Evolutionary conservation across 2,888 invertebrate genomes (phyloP).

Genomic region (Hypena proboscidalis): DNA sequence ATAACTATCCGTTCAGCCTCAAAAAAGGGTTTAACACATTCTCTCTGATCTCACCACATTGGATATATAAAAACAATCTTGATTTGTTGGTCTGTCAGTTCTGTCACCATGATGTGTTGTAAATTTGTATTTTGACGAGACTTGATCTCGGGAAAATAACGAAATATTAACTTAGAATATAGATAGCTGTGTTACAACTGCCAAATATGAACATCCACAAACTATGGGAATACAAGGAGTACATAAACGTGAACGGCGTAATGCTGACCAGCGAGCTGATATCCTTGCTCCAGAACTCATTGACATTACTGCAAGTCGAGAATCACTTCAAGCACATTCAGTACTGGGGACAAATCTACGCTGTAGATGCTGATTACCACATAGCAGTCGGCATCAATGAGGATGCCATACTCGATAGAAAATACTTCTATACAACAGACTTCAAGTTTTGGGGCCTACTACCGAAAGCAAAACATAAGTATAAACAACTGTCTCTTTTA

Average conservation of each 20-base stretch:
- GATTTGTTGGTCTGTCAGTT: too few species aligned
- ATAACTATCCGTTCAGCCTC: too few species aligned
- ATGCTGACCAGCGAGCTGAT: slow-evolving; percentile 90
- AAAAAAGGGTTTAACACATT: too few species aligned
- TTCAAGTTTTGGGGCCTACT: slow-evolving; percentile 88
- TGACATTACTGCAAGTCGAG: slow-evolving; percentile 92
- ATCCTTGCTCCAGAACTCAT: slow-evolving; percentile 89
- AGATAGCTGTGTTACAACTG: neutral
- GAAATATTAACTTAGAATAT: too few species aligned
- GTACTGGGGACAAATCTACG: slow-evolving; percentile 95
- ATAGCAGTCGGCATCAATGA: slow-evolving; percentile 92
- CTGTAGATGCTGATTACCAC: slow-evolving; percentile 91
- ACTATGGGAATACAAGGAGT: slow-evolving; percentile 77
- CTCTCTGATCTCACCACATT: too few species aligned
- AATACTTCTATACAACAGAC: slow-evolving; percentile 91
- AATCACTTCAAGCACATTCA: slow-evolving; percentile 93
- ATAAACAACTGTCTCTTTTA: slow-evolving; percentile 70
- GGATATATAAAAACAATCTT: too few species aligned
- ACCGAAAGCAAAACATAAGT: slow-evolving; percentile 75
- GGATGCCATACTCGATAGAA: slow-evolving; percentile 89
- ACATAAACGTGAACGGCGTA: slow-evolving; percentile 86
- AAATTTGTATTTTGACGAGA: too few species aligned
- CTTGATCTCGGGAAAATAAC: too few species aligned
- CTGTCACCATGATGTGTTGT: too few species aligned
- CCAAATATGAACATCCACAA: slow-evolving; percentile 72